Evolutionary conservation across 2,113 vertebrate species (phyloP), one percentile per base, ranked within the genome.

Genomic region (Grus americana): DNA sequence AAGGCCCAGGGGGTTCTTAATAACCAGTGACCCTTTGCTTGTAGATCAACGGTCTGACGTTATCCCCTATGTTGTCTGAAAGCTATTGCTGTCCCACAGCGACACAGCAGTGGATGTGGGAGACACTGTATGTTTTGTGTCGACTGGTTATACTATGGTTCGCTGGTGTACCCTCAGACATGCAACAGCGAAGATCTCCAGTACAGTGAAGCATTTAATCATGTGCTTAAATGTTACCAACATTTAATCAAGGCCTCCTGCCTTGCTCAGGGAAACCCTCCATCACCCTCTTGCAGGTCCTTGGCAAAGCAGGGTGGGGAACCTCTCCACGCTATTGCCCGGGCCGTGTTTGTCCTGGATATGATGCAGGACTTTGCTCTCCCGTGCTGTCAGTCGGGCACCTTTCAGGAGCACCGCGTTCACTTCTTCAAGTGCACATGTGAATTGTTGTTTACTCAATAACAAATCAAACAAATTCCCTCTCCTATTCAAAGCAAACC

Each of bases 391-490:
- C 83, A 55, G 74, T 70, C 3, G 0, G 42, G 36, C 1, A 1
- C 78, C 74, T 92, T 90, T 90, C 81, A 62, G 80, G 55, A 91
- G 92, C 62, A 34, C 70, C 0, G 5, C 4, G 13, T 80, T 94
- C 78, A 55, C 66, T 38, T 76, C 65, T 54, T 72, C 2, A 3
- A 79, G 71, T 17, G 24, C 61, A 62, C 79, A 93, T 18, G 3
- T 73, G 74, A 79, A 55, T 88, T 92, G 34, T 32, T 96, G 67
- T 96, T 97, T 95, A 47, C 78, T 74, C 94, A 87, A 79, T 78
- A 97, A 93, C 57, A 95, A 97, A 94, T 94, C 93, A 94, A 97
- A 96, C 91, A 97, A 95, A 94, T 94, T 63, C 30, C 27, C 44
- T 71, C 71, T 84, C 44, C 78, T 91, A 67, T 79, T 97, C 91